phyloP scores from a whole-genome alignment of 2,888 invertebrate genomes.

The Hirtodrosophila histrioides region DNA sequence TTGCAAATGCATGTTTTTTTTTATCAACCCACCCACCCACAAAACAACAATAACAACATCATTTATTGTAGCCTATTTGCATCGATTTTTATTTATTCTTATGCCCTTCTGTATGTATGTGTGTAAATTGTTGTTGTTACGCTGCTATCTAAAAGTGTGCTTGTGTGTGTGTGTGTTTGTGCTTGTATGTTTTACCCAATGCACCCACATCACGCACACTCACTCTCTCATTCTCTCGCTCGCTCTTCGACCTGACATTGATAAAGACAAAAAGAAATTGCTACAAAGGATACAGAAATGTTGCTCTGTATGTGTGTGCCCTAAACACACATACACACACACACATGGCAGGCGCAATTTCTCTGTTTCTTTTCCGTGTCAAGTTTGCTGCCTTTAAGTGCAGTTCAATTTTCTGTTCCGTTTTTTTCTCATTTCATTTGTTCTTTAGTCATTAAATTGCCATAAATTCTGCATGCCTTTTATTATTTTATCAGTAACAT shows the following conservation, averaged over 20 bases:
- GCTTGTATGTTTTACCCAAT: conserved; percentile 26
- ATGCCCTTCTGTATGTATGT: conserved; percentile 25
- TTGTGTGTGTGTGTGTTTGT: conserved; percentile 38
- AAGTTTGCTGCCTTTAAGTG: conserved; percentile 30
- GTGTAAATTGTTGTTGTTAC: conserved; percentile 51
- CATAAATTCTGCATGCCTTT: conserved; percentile 33
- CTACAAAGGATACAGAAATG: conserved; percentile 72
- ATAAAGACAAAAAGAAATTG: conserved; percentile 63
- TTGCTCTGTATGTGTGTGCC: conserved; percentile 28
- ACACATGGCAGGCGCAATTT: conserved; percentile 8
- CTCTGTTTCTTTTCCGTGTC: conserved; percentile 43
- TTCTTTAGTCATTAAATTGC: conserved; percentile 29
- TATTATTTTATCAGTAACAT: conserved; percentile 40
- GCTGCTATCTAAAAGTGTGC: conserved; percentile 56
- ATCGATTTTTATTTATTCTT: conserved; percentile 78
- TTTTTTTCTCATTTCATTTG: conserved; percentile 11
- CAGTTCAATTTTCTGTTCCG: conserved; percentile 5
- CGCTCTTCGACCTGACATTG: conserved; percentile 69
- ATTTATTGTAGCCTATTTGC: conserved; percentile 48
- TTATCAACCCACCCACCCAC: not conserved
- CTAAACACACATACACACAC: conserved; percentile 9
- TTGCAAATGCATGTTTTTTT: conserved; percentile 59
- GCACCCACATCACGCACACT: conserved; percentile 52
- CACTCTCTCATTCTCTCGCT: conserved; percentile 41
- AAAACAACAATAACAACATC: conserved; percentile 26